Percentiles rank a stretch among this genome's conserved stretches.
These are phyloP conservation scores for Scaptomyza polygonia DNA, from an alignment of 2,888 invertebrate genomes.

Conservation along the genomic window DNA sequence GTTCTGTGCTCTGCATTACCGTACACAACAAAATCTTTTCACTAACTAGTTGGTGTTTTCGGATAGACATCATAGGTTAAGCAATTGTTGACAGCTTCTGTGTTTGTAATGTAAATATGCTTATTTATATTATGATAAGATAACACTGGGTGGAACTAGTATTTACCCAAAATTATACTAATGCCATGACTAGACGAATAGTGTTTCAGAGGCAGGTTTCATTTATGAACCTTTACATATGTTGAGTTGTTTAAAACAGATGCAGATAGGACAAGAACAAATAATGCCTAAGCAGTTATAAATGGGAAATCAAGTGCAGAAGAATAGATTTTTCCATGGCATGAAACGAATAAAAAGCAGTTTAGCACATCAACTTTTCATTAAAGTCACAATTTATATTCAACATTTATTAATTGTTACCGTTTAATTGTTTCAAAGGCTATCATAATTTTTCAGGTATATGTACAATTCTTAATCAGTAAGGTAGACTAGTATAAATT, in stretches of 20 bases:
- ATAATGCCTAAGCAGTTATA: background rate
- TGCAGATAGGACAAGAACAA: background rate
- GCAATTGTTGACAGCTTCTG: slow-evolving; percentile 16
- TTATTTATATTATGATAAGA: slow-evolving; percentile 40
- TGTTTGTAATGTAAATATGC: slow-evolving; percentile 32
- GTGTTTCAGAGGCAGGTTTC: background rate
- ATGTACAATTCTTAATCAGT: background rate
- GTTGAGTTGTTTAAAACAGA: background rate
- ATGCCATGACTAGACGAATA: slow-evolving; percentile 19
- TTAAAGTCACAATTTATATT: background rate
- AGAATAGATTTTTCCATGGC: background rate
- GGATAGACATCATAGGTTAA: background rate
- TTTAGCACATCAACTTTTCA: background rate
- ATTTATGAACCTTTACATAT: background rate
- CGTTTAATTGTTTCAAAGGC: background rate
- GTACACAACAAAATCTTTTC: slow-evolving; percentile 19
- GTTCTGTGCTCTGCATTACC: slow-evolving; percentile 21
- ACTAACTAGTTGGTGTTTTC: slow-evolving; percentile 20
- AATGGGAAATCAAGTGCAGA: no score
- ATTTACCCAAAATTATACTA: slow-evolving; percentile 26
- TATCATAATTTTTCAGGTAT: background rate
- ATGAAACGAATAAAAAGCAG: background rate
- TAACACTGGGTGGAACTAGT: slow-evolving; percentile 10
- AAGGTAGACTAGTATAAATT: background rate
- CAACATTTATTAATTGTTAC: background rate